phyloP scores from a whole-genome alignment of 2,113 vertebrate species.

The Spermophilus dauricus region DNA sequence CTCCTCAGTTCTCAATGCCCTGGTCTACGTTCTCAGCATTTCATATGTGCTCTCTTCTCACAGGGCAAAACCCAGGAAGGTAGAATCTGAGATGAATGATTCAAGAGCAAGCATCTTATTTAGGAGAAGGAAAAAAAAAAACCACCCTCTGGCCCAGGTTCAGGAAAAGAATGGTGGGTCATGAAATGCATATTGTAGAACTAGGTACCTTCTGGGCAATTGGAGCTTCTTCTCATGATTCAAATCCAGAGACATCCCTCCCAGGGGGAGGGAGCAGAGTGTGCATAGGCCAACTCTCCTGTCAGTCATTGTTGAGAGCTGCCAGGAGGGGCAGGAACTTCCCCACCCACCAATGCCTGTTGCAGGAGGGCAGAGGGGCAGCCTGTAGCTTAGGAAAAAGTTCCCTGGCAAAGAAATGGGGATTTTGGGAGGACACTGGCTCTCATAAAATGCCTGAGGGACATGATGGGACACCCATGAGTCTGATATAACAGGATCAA shows the following conservation, averaged over 20 bases:
- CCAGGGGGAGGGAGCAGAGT: background rate
- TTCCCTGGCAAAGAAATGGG: background rate
- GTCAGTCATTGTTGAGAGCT: background rate
- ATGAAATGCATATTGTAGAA: rapidly evolving
- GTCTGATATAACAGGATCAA: background rate
- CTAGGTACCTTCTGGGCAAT: background rate
- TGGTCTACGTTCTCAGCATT: background rate
- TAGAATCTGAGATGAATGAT: background rate
- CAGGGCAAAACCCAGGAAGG: background rate
- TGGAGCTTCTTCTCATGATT: background rate
- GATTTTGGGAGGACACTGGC: background rate
- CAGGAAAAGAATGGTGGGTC: background rate
- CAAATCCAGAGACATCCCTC: background rate
- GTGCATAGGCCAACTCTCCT: background rate
- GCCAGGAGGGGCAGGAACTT: background rate
- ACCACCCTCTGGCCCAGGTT: background rate
- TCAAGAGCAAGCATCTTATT: background rate
- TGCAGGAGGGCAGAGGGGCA: background rate
- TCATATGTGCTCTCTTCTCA: background rate
- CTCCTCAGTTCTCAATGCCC: background rate
- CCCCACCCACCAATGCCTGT: background rate
- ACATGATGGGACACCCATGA: background rate
- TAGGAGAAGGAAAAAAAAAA: background rate
- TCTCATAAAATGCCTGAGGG: background rate
- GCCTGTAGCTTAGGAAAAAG: background rate